Conservation (phyloP, 1,140 invertebrate genomes). For the Drosophila lowei region DNA sequence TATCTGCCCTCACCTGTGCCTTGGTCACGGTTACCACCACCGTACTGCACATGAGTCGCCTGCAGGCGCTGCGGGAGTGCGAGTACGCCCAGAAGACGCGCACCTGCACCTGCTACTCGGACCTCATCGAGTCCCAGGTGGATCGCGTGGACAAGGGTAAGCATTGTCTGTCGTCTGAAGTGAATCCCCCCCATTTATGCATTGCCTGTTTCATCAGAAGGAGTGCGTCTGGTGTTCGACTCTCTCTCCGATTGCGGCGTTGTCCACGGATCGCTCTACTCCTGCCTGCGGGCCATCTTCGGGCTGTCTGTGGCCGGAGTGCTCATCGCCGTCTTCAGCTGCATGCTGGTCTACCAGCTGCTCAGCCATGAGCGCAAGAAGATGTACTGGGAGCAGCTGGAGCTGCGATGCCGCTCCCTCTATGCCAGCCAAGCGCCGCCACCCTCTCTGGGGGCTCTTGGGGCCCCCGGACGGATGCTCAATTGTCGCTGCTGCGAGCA, state of each 20-base stretch:
- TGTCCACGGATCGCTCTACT: slow-evolving; percentile 93
- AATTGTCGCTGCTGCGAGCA: slow-evolving; percentile 82
- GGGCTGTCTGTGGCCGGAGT: slow-evolving; percentile 94
- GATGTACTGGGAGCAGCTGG: slow-evolving; percentile 96
- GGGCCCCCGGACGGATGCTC: slow-evolving; percentile 53
- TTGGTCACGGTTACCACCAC: slow-evolving; percentile 95
- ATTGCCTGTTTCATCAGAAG: slow-evolving; percentile 58
- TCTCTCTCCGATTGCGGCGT: slow-evolving; percentile 93
- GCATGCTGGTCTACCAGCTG: slow-evolving; percentile 95
- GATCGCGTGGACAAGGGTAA: slow-evolving; percentile 85
- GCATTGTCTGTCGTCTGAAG: neutral
- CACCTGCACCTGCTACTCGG: slow-evolving; percentile 90
- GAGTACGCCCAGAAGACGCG: slow-evolving; percentile 91
- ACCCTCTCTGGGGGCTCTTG: slow-evolving; percentile 60
- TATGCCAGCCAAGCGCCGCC: slow-evolving; percentile 85
- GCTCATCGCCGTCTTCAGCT: slow-evolving; percentile 94
- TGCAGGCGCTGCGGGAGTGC: slow-evolving; percentile 93
- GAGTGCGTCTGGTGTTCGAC: slow-evolving; percentile 89
- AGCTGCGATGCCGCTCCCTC: slow-evolving; percentile 90
- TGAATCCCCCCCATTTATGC: neutral
- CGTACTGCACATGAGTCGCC: slow-evolving; percentile 95
- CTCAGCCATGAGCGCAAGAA: slow-evolving; percentile 94
- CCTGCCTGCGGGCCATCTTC: slow-evolving; percentile 93
- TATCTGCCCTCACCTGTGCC: slow-evolving; percentile 92
- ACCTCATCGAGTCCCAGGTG: slow-evolving; percentile 86